Evolutionary conservation across 2,113 vertebrate species (phyloP), one percentile per base, ranked within the genome.

Genomic region (Columbina picui): DNA sequence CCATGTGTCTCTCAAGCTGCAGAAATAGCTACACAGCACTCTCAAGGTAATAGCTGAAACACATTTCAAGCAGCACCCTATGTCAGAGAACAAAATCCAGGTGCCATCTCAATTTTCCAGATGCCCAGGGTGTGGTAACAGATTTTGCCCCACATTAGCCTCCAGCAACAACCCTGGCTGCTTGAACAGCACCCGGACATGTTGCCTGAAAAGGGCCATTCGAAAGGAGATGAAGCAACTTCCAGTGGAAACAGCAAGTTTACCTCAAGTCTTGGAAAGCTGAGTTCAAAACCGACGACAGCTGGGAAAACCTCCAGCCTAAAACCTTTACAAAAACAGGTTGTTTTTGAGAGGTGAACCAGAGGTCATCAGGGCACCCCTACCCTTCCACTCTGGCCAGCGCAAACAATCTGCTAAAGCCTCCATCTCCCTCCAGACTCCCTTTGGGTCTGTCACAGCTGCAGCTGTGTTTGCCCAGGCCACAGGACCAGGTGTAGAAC

Each of bases 401-500:
- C 0, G 20, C 23, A 85, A 79, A 56, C 56, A 78, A 34, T 7
- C 55, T 19, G 19, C 59, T 57, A 16, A 45, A 63, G 25, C 57
- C 2, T 2, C 67, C 53, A 39, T 29, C 36, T 60, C 9, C 8
- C 49, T n/a, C n/a, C n/a, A n/a, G n/a, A 11, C 2, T 1, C 2
- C 25, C 56, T 47, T 30, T 0, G 26, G 21, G 34, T 5, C 52
- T 32, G n/a, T 30, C 56, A 45, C 1, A 4, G 53, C 23, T 1
- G 64, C 4, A 2, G 53, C 32, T 17, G 9, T 5, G 59, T 70
- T 49, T 36, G 34, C 74, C 8, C 8, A n/a, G 81, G 61, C 43
- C 13, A 0, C 12, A 18, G 2, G 8, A 29, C 47, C 11, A 3
- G 29, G 21, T n/a, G n/a, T n/a, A n/a, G n/a, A n/a, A n/a, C 63